phyloP scores from a whole-genome alignment of 2,888 invertebrate genomes.

The Nomada flava region DNA sequence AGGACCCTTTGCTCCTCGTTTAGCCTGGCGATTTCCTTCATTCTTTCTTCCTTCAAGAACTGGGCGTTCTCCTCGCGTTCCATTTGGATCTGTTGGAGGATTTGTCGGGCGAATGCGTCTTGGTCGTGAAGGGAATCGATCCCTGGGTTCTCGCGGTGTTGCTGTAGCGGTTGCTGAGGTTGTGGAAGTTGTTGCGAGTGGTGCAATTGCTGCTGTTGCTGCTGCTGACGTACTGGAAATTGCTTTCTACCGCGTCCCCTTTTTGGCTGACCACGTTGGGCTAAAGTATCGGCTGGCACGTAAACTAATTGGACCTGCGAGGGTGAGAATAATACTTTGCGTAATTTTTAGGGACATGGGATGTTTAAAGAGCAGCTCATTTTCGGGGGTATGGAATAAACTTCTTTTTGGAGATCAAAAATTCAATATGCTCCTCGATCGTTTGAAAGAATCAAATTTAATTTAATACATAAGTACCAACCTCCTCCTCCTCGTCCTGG shows the following conservation, averaged over 20 bases:
- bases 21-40: constrained; percentile 77
- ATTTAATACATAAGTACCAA: constrained; percentile 33
- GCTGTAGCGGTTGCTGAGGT: constrained; percentile 58
- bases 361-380: not conserved
- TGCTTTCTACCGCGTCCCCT: constrained; percentile 75
- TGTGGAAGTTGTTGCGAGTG: constrained; percentile 23
- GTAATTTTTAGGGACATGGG: not conserved
- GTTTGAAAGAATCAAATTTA: not conserved
- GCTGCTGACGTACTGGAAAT: constrained; percentile 65
- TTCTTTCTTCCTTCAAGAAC: constrained; percentile 76
- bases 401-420: no score
- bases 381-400: not conserved
- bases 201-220: constrained; percentile 22
- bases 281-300: constrained; percentile 91
- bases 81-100: constrained; percentile 78
- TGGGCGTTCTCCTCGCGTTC: constrained; percentile 78
- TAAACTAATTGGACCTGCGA: constrained; percentile 90
- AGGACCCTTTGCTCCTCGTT: constrained; percentile 78
- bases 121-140: constrained; percentile 55
- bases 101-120: constrained; percentile 75
- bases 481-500: constrained; percentile 75
- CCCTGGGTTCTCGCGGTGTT: constrained; percentile 48
- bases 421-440: not conserved
- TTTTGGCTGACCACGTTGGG: constrained; percentile 84
- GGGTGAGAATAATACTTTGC: not conserved